A percentile compares a stretch with the other conserved stretches of the same genome.
These are phyloP conservation scores for Argyrosomus regius DNA, from an alignment of 2,797 vertebrate genomes.

Conservation along the genomic window DNA sequence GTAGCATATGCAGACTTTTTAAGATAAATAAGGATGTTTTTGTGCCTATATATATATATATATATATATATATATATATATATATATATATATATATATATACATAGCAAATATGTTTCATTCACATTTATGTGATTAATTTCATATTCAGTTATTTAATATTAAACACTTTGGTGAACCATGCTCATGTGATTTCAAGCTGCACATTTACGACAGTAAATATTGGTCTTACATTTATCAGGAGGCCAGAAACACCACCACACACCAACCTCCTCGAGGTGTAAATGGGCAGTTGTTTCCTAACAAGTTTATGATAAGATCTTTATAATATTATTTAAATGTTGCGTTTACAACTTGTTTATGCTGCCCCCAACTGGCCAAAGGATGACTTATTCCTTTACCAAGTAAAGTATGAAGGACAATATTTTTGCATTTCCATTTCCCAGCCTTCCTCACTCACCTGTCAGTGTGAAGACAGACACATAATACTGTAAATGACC, in stretches of 20 bases:
- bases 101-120: too few relatives aligned
- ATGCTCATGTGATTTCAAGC: too few relatives aligned
- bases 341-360: neutral
- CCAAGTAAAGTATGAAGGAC: neutral
- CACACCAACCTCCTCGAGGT: neutral
- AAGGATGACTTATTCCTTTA: neutral
- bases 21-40: too few relatives aligned
- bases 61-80: too few relatives aligned
- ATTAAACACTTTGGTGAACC: too few relatives aligned
- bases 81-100: too few relatives aligned
- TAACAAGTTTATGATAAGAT: too few relatives aligned
- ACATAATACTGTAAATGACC: neutral
- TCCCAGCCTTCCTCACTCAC: neutral
- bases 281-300: neutral
- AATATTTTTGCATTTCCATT: neutral
- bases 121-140: too few relatives aligned
- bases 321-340: neutral
- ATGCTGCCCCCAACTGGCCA: neutral
- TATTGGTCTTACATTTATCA: neutral
- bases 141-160: too few relatives aligned
- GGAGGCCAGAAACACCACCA: neutral
- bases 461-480: neutral
- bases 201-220: neutral
- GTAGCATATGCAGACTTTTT: too few relatives aligned
- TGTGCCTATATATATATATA: too few relatives aligned